Evolutionary conservation across 2,113 vertebrate species (phyloP), one percentile per base, ranked within the genome.

Genomic region (Apeltes quadracus): DNA sequence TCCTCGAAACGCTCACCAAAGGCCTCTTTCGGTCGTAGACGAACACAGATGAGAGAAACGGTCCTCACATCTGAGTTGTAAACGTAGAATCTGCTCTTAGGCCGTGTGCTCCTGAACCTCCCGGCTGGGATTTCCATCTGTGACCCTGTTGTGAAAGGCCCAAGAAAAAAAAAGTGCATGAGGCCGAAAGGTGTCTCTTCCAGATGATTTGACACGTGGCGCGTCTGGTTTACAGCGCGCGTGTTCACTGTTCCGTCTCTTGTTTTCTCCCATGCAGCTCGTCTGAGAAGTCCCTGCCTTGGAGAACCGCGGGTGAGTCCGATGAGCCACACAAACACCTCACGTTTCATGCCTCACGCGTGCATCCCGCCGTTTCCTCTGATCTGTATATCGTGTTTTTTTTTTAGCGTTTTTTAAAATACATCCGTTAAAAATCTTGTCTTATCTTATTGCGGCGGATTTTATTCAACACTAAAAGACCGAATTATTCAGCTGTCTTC

Each of bases 241-340:
- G 2, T 73, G 67, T 46, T 78, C 23, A 71, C 55, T 66, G 72
- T 81, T 55, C 64, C 12, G 25, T 81, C 29, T 76, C 6, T 43
- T 75, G 20, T 77, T 58, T 54, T n/a, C 39, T 44, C 27, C 25
- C 23, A 63, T 78, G 89, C 27, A 98, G 97, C 92, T 99, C 97
- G 53, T 98, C 97, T 93, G 97, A 99, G 92, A 99, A 97, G 93
- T 98, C 97, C 79, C 95, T 98, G 92, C 96, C 96, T 79, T 99
- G 97, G 97, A 97, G 95, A 95, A 93, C 94, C 59, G 87, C 95
- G 97, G 97, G 97, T 99, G 96, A 32, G 82, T 79, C 32, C 22
- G 25, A 50, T 51, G 12, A 51, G 48, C 22, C 2, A 23, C 1
- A 50, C 13, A 51, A 51, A 23, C 5, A 51, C n/a, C 11, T 23